phyloP scores from a whole-genome alignment of 1,140 invertebrate genomes.

The Lepeophtheirus salmonis region DNA sequence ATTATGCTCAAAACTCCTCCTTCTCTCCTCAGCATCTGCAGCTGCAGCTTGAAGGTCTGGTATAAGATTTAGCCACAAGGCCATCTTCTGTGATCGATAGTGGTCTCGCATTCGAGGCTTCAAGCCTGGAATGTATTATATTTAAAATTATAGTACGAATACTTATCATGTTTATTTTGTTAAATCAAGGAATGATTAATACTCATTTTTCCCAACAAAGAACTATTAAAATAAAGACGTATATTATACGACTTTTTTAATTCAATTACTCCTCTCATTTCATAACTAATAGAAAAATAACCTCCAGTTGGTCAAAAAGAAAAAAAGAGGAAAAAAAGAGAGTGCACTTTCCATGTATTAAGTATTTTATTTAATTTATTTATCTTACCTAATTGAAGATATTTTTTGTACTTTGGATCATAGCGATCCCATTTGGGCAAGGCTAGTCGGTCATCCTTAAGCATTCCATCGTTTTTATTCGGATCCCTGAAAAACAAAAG shows the following conservation, averaged over 20 bases:
- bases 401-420: constrained; percentile 22
- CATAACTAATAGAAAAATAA: too few species aligned
- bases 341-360: too few species aligned
- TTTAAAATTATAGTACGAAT: too few species aligned
- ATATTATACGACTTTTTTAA: too few species aligned
- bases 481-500: not conserved
- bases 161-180: too few species aligned
- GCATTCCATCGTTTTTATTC: not conserved
- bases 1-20: not conserved
- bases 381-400: constrained; percentile 30
- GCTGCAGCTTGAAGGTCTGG: constrained; percentile 56
- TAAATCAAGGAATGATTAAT: too few species aligned
- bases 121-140: constrained; percentile 29
- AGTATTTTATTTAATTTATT: too few species aligned
- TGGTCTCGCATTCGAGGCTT: constrained; percentile 53
- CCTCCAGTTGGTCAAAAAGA: too few species aligned
- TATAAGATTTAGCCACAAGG: constrained; percentile 74
- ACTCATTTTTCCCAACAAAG: too few species aligned
- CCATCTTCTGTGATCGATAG: constrained; percentile 71
- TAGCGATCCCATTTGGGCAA: constrained; percentile 5
- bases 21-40: not conserved
- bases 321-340: too few species aligned
- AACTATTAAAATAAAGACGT: too few species aligned
- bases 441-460: not conserved
- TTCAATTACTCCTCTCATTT: too few species aligned